A percentile compares a stretch with the other conserved stretches of the same genome.
phyloP scores from a whole-genome alignment of 2,888 invertebrate species.

The Axea sp. region DNA sequence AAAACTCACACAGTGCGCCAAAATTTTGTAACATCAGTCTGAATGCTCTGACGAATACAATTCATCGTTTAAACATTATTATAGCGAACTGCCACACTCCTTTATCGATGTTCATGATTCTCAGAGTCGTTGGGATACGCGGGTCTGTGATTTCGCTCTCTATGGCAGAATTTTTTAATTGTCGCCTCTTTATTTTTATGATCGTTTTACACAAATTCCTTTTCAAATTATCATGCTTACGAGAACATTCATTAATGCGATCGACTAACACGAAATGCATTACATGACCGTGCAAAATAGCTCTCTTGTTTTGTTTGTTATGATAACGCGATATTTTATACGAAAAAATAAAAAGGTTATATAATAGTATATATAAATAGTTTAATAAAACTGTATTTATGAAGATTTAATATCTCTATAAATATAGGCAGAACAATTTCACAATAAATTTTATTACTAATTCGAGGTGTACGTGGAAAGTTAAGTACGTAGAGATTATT shows the following conservation, averaged over 20 bases:
- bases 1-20: slow-evolving; percentile 1
- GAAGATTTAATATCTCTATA: too few relatives aligned
- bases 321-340: slow-evolving; percentile 16
- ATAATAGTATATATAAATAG: too few relatives aligned
- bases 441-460: too few relatives aligned
- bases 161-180: slow-evolving; percentile 52
- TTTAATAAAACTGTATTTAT: too few relatives aligned
- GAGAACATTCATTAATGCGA: slow-evolving; percentile 58
- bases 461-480: too few relatives aligned
- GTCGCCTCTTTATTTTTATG: slow-evolving; percentile 55
- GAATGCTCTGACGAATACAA: slow-evolving; percentile 37
- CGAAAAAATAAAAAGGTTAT: too few relatives aligned
- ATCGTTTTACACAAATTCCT: slow-evolving; percentile 50
- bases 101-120: slow-evolving; percentile 61
- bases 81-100: slow-evolving; percentile 53
- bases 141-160: slow-evolving; percentile 55
- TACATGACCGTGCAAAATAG: slow-evolving; percentile 50
- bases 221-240: slow-evolving; percentile 21
- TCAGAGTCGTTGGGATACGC: slow-evolving; percentile 60
- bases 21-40: slow-evolving; percentile 22
- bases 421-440: too few relatives aligned
- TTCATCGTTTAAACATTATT: too few relatives aligned
- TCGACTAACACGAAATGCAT: slow-evolving; percentile 49
- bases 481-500: too few relatives aligned
- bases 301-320: slow-evolving; percentile 48